Conservation (phyloP, 2,797 vertebrate genomes). For the Cirrhinus molitorella region DNA sequence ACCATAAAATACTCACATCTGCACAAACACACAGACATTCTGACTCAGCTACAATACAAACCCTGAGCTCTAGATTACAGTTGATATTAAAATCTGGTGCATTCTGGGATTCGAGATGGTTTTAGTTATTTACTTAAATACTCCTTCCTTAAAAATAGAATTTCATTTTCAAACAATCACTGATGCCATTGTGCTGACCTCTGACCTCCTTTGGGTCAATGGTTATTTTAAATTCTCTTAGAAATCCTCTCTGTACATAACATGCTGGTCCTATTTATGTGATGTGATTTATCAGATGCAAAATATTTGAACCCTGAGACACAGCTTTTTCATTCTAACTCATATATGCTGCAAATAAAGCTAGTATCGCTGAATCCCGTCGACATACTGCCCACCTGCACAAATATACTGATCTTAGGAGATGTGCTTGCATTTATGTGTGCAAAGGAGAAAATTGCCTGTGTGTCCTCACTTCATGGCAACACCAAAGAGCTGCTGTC, state of each 20-base stretch:
- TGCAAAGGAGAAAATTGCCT: conserved; percentile 26
- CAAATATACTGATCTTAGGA: background rate
- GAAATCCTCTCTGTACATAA: conserved; percentile 4
- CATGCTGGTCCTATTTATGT: background rate
- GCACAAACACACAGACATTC: conserved; percentile 1
- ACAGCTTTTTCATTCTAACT: background rate
- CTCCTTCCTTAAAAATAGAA: too few relatives aligned
- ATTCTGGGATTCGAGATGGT: background rate
- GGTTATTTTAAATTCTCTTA: background rate
- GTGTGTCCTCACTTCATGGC: conserved; percentile 42
- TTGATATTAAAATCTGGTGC: background rate
- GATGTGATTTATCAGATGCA: background rate
- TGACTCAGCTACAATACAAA: background rate
- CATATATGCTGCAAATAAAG: background rate
- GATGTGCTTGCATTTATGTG: conserved; percentile 20
- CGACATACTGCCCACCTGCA: background rate
- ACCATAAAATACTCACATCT: conserved; percentile 9
- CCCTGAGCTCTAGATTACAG: background rate
- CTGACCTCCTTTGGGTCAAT: background rate
- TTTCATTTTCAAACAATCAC: background rate
- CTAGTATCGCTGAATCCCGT: background rate
- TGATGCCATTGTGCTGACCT: background rate
- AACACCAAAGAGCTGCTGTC: conserved; percentile 45
- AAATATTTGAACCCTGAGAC: background rate
- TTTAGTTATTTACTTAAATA: background rate